Evolutionary conservation across 2,797 vertebrate genomes (phyloP).

Genomic region (Megalops cyprinoides): DNA sequence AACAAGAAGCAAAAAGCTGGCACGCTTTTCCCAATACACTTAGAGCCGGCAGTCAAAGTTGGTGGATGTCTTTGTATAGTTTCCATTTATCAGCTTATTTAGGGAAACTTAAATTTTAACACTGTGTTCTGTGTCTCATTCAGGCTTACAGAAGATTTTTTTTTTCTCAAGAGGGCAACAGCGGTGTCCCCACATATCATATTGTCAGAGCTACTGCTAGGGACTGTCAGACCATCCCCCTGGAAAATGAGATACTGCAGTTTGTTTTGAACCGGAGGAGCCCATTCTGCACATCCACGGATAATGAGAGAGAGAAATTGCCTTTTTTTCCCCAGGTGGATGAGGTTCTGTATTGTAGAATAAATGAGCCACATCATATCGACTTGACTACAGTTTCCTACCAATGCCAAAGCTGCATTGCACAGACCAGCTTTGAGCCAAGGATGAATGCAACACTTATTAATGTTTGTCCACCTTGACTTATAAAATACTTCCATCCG

Average conservation of each 20-base stretch:
- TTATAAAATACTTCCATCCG: no score
- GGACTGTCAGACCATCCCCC: not conserved
- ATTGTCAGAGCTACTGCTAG: not conserved
- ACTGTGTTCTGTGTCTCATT: not conserved
- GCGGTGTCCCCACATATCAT: not conserved
- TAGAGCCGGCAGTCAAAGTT: not conserved
- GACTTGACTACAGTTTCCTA: not conserved
- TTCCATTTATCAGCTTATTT: no score
- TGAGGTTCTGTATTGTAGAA: not conserved
- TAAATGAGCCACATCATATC: not conserved
- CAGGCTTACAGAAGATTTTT: not conserved
- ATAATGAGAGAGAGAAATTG: not conserved
- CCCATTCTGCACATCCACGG: not conserved
- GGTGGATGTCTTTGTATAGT: no score
- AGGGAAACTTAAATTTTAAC: not conserved
- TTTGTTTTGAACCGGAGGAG: not conserved
- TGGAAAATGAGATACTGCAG: not conserved
- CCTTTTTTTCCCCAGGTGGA: not conserved
- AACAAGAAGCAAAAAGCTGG: no score
- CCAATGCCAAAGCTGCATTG: not conserved
- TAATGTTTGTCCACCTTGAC: no score
- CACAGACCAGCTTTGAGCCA: not conserved
- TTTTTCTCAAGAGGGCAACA: not conserved
- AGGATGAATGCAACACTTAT: not conserved
- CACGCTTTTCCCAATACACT: no score